Base-by-base conservation (phyloP, 2,797 vertebrate genomes). In the Balearica regulorum region DNA sequence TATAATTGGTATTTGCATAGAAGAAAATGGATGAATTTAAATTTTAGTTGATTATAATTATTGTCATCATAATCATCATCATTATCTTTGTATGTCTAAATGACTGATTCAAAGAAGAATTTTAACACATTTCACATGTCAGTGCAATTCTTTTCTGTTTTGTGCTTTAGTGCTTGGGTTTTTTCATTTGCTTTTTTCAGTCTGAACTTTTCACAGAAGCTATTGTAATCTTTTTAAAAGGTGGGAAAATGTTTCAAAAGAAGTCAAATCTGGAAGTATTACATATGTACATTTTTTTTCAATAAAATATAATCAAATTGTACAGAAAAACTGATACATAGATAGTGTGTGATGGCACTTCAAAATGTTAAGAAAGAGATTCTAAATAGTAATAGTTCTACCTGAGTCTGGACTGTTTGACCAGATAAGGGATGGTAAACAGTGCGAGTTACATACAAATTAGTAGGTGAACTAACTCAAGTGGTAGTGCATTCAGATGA, bases 1-100 rank as follows among this genome's bases (percentile, higher is more conserved):
- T 95, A 93, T 91, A 91, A 94, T 97, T 97, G 94, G 91, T 95
- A 97, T 97, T 97, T 97, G 90, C 92, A 94, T 79, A 77, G 94
- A 97, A 90, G 89, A 97, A 97, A 97, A 97, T 96, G 73, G 72
- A 94, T 94, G 83, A 96, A 96, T 97, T 97, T 94, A 96, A 94
- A 97, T 97, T 97, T 97, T 93, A 94, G 77, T 91, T 97, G 93
- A 97, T 97, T 97, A 96, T 97, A 97, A 97, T 98, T 97, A 96
- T 96, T 94, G 87, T 96, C 92, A 96, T 97, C 85, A 31, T 97
- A 97, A 97, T 96, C 84, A 97, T 96, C 92, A 97, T 97, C 89
- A 97, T 98, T 96, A 97, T 97, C 89, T 98, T 97, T 97, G 93
- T 94, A 95, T 94, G 89, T 79, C 86, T 96, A 96, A 95, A 95